Percentiles rank a stretch among this genome's conserved stretches.
These are phyloP conservation scores for Belonocnema kinseyi DNA, from an alignment of 1,140 invertebrate genomes.

Conservation along the genomic window DNA sequence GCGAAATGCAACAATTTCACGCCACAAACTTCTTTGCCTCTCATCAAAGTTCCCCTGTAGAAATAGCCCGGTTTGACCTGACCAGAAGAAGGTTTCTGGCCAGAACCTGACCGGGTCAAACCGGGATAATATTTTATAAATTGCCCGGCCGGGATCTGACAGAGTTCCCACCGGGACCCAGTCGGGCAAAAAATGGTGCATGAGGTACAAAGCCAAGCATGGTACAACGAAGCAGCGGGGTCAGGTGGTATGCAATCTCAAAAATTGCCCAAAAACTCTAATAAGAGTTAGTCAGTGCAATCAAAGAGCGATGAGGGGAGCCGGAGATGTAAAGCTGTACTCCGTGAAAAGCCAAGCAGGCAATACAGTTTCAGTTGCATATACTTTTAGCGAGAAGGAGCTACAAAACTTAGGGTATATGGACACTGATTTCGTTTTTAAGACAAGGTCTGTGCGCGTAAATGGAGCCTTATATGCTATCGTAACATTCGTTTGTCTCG, in stretches of 20 bases:
- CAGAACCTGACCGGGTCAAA: too few species aligned
- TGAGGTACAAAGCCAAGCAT: conserved; percentile 32
- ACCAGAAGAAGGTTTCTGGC: too few species aligned
- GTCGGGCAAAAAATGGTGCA: too few species aligned
- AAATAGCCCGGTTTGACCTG: too few species aligned
- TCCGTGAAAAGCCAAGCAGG: conserved; percentile 9
- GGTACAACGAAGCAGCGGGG: conserved; percentile 17
- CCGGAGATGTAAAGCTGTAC: conserved; percentile 24
- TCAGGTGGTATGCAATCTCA: conserved; percentile 30
- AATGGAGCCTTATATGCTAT: conserved; percentile 32
- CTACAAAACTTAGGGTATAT: conserved; percentile 18
- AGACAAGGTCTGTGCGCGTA: conserved; percentile 23
- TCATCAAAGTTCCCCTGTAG: too few species aligned
- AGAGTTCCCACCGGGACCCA: too few species aligned
- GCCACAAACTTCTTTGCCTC: too few species aligned
- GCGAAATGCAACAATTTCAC: too few species aligned
- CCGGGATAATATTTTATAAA: too few species aligned
- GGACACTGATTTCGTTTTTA: conserved; percentile 13
- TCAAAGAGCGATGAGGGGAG: conserved; percentile 24
- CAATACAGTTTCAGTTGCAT: conserved; percentile 16
- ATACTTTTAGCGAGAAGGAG: conserved; percentile 18
- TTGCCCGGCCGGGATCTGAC: too few species aligned
- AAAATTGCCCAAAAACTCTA: conserved; percentile 36
- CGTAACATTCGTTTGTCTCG: conserved; percentile 28
- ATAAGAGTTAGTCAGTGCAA: conserved; percentile 29